A percentile compares a stretch with the other conserved stretches of the same genome.
Evolutionary conservation across 2,888 invertebrate genomes (phyloP).

Genomic region (Caenorhabditis becei): DNA sequence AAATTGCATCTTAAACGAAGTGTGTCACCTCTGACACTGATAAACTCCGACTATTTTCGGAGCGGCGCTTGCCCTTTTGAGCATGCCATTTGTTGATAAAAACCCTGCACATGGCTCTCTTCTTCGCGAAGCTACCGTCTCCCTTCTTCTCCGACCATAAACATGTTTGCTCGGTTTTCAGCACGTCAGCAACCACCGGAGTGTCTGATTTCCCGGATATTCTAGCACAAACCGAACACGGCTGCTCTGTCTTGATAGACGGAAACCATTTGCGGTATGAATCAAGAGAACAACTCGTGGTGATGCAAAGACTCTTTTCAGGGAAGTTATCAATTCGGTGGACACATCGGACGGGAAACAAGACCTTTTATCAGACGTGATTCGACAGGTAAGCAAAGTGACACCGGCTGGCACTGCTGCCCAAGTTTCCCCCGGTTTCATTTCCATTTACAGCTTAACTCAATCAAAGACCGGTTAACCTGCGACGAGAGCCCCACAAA

Average conservation of each 20-base stretch:
- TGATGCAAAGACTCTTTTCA: constrained; percentile 24
- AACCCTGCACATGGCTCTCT: background rate
- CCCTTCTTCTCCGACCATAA: too few relatives aligned
- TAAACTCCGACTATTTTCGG: constrained; percentile 39
- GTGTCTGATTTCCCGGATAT: constrained; percentile 77
- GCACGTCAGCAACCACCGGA: constrained; percentile 74
- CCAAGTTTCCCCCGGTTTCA: constrained; percentile 10
- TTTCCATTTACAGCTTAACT: constrained; percentile 64
- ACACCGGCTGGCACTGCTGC: constrained; percentile 18
- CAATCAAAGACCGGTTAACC: constrained; percentile 74
- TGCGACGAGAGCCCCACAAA: constrained; percentile 63
- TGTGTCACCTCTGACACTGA: constrained; percentile 26
- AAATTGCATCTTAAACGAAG: background rate
- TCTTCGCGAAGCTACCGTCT: constrained; percentile 24
- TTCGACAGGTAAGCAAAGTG: constrained; percentile 69
- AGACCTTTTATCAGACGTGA: constrained; percentile 74
- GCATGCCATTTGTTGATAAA: constrained; percentile 25
- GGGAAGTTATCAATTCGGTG: constrained; percentile 73
- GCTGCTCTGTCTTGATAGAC: constrained; percentile 78
- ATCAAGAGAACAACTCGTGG: too few relatives aligned
- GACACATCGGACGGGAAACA: constrained; percentile 71
- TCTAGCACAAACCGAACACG: constrained; percentile 78
- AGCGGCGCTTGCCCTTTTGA: constrained; percentile 19
- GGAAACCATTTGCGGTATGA: constrained; percentile 71
- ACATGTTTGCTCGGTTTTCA: constrained; percentile 65